Evolutionary conservation across 2,113 vertebrate species (phyloP).

Genomic region (Corydoras maculifer): DNA sequence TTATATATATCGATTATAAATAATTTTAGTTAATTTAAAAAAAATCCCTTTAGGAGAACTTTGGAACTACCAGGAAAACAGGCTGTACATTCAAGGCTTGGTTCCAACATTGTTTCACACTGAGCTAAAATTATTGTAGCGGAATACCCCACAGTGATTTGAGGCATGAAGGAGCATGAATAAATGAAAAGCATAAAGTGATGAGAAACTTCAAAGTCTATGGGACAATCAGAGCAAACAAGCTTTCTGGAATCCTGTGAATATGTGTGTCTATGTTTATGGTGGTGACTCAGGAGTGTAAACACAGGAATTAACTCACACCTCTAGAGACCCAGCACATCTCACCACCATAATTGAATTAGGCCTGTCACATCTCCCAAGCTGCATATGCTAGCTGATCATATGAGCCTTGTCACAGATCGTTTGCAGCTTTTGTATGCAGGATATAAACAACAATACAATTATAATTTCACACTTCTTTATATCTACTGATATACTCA

Average conservation of each 20-base stretch:
- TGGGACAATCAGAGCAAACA: constrained; percentile 58
- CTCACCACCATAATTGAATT: constrained; percentile 60
- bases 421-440: constrained; percentile 6
- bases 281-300: constrained; percentile 66
- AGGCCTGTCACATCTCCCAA: constrained; percentile 50
- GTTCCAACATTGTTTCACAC: constrained; percentile 54
- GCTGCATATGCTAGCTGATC: constrained; percentile 35
- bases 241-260: constrained; percentile 57
- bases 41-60: not conserved
- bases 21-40: not conserved
- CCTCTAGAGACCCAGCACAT: constrained; percentile 58
- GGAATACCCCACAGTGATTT: constrained; percentile 59
- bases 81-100: constrained; percentile 50
- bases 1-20: not conserved
- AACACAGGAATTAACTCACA: constrained; percentile 65
- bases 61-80: constrained; percentile 36
- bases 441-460: not conserved
- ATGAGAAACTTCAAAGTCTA: constrained; percentile 65
- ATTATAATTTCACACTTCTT: not conserved
- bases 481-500: not conserved
- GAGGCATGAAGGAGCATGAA: constrained; percentile 56
- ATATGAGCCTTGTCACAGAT: constrained; percentile 27
- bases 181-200: constrained; percentile 66
- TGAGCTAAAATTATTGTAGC: constrained; percentile 57
- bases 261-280: constrained; percentile 58